Evolutionary conservation across 2,113 vertebrate species (phyloP).

Genomic region (Amazona guildingii): DNA sequence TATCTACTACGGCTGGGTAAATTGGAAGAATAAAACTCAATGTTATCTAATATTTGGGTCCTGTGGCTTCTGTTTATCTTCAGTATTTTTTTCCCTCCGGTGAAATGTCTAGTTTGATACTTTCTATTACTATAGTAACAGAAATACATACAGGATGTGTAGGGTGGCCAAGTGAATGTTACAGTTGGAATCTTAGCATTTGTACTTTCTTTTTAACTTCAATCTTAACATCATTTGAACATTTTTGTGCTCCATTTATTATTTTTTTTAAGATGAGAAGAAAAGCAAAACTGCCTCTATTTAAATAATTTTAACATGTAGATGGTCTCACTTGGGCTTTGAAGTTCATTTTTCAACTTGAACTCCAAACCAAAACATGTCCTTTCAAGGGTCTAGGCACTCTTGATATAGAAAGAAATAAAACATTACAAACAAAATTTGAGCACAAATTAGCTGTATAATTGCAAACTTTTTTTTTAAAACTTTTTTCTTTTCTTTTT

Average conservation of each 20-base stretch:
- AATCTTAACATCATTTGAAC: slow-evolving; percentile 15
- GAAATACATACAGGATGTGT: slow-evolving; percentile 22
- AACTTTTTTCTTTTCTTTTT: not conserved
- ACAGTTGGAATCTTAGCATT: slow-evolving; percentile 22
- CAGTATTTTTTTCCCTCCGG: not conserved
- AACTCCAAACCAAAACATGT: slow-evolving; percentile 51
- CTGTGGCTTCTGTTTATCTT: slow-evolving; percentile 30
- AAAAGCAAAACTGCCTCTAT: slow-evolving; percentile 4
- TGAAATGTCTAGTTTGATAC: slow-evolving; percentile 10
- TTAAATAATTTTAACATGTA: slow-evolving; percentile 49
- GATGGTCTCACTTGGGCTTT: slow-evolving; percentile 22
- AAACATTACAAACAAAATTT: not conserved
- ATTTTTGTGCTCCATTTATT: slow-evolving; percentile 22
- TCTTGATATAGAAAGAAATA: not conserved
- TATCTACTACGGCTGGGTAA: not conserved
- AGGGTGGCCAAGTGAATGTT: slow-evolving; percentile 51
- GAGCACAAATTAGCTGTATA: not conserved
- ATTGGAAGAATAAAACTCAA: not conserved
- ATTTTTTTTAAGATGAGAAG: slow-evolving; percentile 8
- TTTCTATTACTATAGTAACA: slow-evolving; percentile 34
- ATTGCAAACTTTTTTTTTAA: not conserved
- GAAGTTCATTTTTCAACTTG: slow-evolving; percentile 44
- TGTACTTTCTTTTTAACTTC: slow-evolving; percentile 36
- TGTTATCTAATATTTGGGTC: not conserved
- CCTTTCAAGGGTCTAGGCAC: not conserved